Percentiles rank a stretch among this genome's conserved stretches.
These are phyloP conservation scores for Benitochromis conjunctus DNA, from an alignment of 2,113 vertebrate genomes.

Conservation along the genomic window DNA sequence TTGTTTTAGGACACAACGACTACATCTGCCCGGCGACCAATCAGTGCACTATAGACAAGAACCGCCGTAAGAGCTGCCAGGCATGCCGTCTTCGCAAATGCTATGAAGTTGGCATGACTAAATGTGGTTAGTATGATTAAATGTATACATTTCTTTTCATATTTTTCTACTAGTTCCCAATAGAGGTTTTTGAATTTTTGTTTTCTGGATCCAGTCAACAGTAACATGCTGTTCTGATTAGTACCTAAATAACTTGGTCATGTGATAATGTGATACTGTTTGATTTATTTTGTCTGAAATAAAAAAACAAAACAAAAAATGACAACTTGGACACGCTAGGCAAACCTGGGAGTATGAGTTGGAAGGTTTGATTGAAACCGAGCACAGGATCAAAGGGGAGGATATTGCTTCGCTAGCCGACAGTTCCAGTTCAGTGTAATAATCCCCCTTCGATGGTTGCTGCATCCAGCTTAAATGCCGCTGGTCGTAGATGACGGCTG, in stretches of 20 bases:
- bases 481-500: too few species aligned
- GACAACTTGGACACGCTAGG: not conserved
- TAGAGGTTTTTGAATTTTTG: not conserved
- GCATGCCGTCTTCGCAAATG: constrained; percentile 94
- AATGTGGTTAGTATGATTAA: constrained; percentile 79
- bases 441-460: too few species aligned
- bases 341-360: not conserved
- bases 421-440: too few species aligned
- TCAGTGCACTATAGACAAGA: constrained; percentile 97
- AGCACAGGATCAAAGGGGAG: not conserved
- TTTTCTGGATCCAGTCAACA: not conserved
- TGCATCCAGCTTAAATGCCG: too few species aligned
- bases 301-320: not conserved
- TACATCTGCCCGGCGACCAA: constrained; percentile 99
- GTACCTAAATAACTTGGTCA: not conserved
- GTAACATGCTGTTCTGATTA: not conserved
- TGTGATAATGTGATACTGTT: not conserved
- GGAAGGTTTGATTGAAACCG: not conserved
- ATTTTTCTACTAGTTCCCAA: not conserved
- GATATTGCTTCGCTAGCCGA: too few species aligned
- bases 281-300: not conserved
- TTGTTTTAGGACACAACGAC: constrained; percentile 86
- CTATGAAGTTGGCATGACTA: constrained; percentile 97
- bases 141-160: not conserved
- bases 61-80: constrained; percentile 97